These are phyloP conservation scores for Megalopta genalis DNA, from an alignment of 1,140 invertebrate species.

Conservation along the genomic window DNA sequence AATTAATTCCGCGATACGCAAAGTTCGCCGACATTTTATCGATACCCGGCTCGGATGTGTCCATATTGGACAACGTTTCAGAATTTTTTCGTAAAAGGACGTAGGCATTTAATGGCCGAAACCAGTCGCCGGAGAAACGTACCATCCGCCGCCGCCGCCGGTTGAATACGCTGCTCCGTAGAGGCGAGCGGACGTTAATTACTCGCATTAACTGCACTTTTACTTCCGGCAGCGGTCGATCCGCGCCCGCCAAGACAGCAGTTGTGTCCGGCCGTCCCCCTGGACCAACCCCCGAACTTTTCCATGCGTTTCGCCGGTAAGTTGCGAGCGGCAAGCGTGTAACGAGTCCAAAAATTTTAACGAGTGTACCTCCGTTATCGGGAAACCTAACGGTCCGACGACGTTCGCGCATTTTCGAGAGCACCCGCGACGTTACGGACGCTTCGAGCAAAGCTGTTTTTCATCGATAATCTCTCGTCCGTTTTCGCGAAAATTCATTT, in stretches of 20 bases:
- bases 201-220: slow-evolving; percentile 28
- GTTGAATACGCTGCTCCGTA: not conserved
- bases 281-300: too few relatives aligned
- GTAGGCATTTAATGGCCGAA: not conserved
- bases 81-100: not conserved
- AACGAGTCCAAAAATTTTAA: not conserved
- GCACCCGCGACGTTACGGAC: too few relatives aligned
- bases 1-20: too few relatives aligned
- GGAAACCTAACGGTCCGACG: too few relatives aligned
- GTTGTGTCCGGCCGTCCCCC: not conserved
- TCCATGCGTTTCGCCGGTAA: not conserved
- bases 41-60: too few relatives aligned
- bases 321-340: not conserved
- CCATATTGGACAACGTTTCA: too few relatives aligned
- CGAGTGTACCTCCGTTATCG: too few relatives aligned
- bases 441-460: too few relatives aligned
- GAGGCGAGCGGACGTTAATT: slow-evolving; percentile 13
- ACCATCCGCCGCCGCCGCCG: not conserved
- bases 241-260: slow-evolving; percentile 5
- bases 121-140: not conserved
- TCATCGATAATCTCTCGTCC: too few relatives aligned
- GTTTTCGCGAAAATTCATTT: too few relatives aligned
- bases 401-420: too few relatives aligned
- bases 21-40: not conserved
- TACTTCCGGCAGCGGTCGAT: slow-evolving; percentile 19